These are phyloP conservation scores for Gortyna flavago DNA, from an alignment of 2,888 invertebrate species.

Conservation along the genomic window DNA sequence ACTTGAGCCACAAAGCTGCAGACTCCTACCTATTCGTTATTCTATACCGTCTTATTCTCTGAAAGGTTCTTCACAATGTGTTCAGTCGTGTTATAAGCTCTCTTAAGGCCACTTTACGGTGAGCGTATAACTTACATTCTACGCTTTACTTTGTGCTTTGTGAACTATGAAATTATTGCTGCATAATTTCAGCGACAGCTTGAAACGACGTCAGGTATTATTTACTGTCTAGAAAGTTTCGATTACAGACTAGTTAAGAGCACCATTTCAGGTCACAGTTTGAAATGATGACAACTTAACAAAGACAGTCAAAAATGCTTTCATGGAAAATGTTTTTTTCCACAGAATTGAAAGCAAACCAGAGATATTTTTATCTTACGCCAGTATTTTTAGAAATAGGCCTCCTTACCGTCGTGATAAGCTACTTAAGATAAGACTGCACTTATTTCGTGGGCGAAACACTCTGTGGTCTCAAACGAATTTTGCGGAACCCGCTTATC, in stretches of 20 bases:
- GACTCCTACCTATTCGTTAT: conserved; percentile 62
- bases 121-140: conserved; percentile 70
- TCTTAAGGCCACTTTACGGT: conserved; percentile 74
- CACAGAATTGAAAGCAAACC: conserved; percentile 1
- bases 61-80: conserved; percentile 69
- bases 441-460: conserved; percentile 51
- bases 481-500: conserved; percentile 49
- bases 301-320: not conserved
- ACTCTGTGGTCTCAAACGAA: conserved; percentile 49
- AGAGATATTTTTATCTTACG: conserved; percentile 25
- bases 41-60: conserved; percentile 64
- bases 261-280: not conserved
- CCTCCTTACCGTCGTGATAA: conserved; percentile 44
- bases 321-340: not conserved
- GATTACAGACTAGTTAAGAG: conserved; percentile 36
- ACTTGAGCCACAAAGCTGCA: conserved; percentile 55
- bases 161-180: conserved; percentile 75
- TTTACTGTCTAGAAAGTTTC: conserved; percentile 63
- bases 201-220: conserved; percentile 65
- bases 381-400: conserved; percentile 41
- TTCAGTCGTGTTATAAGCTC: conserved; percentile 74
- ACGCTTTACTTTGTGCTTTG: conserved; percentile 73
- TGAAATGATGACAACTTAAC: not conserved
- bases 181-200: conserved; percentile 71
- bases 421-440: conserved; percentile 53